A percentile compares a stretch with the other conserved stretches of the same genome.
These are phyloP conservation scores for Sinotaia quadrata DNA, from an alignment of 2,888 invertebrate species.

Conservation along the genomic window DNA sequence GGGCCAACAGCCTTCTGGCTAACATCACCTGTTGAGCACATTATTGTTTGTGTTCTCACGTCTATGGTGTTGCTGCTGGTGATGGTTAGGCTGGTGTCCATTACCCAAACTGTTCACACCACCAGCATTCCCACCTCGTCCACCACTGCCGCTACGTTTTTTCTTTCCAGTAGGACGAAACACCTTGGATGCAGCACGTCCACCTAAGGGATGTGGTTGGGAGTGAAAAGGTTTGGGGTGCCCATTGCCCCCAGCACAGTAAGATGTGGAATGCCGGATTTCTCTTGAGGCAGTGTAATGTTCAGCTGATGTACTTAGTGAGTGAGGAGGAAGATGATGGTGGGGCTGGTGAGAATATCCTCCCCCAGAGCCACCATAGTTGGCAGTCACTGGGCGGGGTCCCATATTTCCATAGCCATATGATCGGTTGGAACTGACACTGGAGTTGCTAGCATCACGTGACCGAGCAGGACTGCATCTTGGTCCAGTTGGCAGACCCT, in stretches of 20 bases:
- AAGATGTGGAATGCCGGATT: constrained; percentile 20
- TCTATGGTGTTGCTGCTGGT: constrained; percentile 5
- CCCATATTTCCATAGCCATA: constrained; percentile 21
- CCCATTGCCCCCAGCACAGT: neutral
- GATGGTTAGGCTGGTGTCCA: neutral
- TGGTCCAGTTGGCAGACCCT: constrained; percentile 12
- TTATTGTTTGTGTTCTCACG: constrained; percentile 32
- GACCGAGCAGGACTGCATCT: constrained; percentile 37
- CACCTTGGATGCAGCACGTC: constrained; percentile 20
- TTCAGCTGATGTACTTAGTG: neutral
- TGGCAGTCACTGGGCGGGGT: neutral
- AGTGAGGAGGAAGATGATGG: neutral
- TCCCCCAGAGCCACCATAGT: neutral
- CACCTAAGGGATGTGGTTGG: neutral
- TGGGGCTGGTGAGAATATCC: neutral
- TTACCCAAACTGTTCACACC: neutral
- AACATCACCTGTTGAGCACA: constrained; percentile 24
- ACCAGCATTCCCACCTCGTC: constrained; percentile 16
- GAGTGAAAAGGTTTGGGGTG: neutral
- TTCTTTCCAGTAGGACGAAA: constrained; percentile 22
- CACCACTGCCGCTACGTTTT: constrained; percentile 19
- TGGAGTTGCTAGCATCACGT: constrained; percentile 61
- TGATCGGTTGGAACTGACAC: constrained; percentile 60
- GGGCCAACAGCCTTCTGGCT: neutral
- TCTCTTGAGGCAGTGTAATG: constrained; percentile 6